These are phyloP conservation scores for Cataglyphis cursor DNA, from an alignment of 2,888 invertebrate species.

Conservation along the genomic window DNA sequence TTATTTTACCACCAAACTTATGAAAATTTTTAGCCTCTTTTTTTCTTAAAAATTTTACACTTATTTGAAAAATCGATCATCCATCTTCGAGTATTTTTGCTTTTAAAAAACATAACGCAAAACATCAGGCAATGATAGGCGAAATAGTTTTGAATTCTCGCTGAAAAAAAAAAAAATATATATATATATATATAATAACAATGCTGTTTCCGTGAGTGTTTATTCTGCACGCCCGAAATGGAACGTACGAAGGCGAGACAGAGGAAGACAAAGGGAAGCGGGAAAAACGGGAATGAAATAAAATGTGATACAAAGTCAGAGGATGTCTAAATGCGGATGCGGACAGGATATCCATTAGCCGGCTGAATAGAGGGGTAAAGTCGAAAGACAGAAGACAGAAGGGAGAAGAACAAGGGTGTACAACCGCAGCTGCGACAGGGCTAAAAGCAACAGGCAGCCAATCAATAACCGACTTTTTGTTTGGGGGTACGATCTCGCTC, in stretches of 20 bases:
- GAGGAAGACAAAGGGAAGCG: neutral
- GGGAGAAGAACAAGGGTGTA: constrained; percentile 63
- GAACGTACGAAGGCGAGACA: neutral
- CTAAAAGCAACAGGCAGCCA: constrained; percentile 85
- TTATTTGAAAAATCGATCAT: neutral
- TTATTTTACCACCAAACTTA: neutral
- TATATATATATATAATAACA: neutral
- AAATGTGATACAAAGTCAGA: constrained; percentile 15
- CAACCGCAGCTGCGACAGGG: constrained; percentile 77
- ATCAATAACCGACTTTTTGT: constrained; percentile 83
- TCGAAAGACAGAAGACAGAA: constrained; percentile 51
- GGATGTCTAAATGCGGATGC: constrained; percentile 47
- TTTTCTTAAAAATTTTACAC: neutral
- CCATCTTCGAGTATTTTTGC: neutral
- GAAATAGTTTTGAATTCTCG: neutral
- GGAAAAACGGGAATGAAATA: neutral
- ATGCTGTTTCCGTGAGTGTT: neutral
- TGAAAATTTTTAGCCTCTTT: neutral
- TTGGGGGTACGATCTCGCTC: constrained; percentile 77
- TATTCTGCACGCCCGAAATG: neutral
- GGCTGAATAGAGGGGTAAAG: constrained; percentile 38
- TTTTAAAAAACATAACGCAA: neutral
- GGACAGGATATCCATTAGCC: constrained; percentile 60
- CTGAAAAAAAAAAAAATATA: neutral
- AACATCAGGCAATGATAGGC: neutral